Evolutionary conservation across 2,888 invertebrate species (phyloP), one percentile per base, ranked within the genome.

Genomic region (Caenorhabditis sp.): DNA sequence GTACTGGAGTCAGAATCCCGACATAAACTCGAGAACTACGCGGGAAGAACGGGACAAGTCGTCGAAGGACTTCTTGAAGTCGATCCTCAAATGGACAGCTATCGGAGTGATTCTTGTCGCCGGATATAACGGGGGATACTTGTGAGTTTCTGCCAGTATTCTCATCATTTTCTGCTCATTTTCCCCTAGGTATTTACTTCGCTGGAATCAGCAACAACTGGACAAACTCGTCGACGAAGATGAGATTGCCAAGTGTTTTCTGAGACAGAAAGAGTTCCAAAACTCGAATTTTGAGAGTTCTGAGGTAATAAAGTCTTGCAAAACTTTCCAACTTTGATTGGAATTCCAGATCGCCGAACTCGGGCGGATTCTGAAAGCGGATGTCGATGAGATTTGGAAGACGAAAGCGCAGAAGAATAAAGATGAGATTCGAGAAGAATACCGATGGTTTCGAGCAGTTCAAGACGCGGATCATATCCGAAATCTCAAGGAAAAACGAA

Each of bases 231-330:
- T 87, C 13, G 89, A 88, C 26, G 85, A 87, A 20, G 89, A 90
- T 50, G 90, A 90, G 64, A 90, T 90, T 56, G 89, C 89, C 5
- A 85, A 86, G 50, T 86, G 82, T 15, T 90, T 89, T 69, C 70
- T 90, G 28, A 76, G 90, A 28, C 90, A 90, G 60, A 82, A 84
- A 24, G 89, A 89, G 53, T 87, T 85, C 55, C 64, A 69, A 24
- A 79, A 84, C 22, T 53, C 71, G 18, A 61, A 72, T 26, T 68
- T 80, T 24, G 88, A 89, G 58, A 51, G 69, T 20, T 70, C 62
- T 3, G 86, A 89, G 81, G 87, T 87, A 47, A 8, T 51, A 28
- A 51, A 50, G 24, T 22, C 11, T 4, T 6, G 22, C 24, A 65
- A 51, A 9, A 40, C 18, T 26, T 18, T 20, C 40, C 13, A 40